A percentile compares a stretch with the other conserved stretches of the same genome.
These are phyloP conservation scores for Stenolophus ochropezus DNA, from an alignment of 2,888 invertebrate genomes.

Conservation along the genomic window DNA sequence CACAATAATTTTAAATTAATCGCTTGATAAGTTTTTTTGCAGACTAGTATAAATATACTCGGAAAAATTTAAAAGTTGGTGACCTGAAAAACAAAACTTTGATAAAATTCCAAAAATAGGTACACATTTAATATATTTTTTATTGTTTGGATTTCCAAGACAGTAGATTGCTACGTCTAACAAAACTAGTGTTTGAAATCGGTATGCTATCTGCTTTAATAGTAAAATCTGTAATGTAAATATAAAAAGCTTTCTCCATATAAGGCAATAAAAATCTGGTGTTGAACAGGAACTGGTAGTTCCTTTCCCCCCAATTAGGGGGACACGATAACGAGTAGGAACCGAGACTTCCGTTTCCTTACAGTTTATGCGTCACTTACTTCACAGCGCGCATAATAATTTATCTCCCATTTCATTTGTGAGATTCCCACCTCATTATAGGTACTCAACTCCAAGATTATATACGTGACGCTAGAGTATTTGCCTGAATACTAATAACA, in stretches of 20 bases:
- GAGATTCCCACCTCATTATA: constrained; percentile 14
- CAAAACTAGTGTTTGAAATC: not conserved
- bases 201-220: no score
- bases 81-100: no score
- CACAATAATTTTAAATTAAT: not conserved
- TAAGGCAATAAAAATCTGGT: not conserved
- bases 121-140: no score
- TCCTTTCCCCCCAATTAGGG: not conserved
- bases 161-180: no score
- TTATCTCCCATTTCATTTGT: constrained; percentile 12
- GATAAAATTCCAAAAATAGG: no score
- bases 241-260: not conserved
- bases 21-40: not conserved
- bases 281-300: not conserved
- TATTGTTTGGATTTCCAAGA: no score
- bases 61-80: not conserved
- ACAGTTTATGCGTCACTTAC: constrained; percentile 26
- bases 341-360: constrained; percentile 44
- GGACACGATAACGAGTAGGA: constrained; percentile 30
- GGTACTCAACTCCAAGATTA: constrained; percentile 6
- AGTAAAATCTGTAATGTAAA: no score
- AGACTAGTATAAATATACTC: not conserved
- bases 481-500: not conserved
- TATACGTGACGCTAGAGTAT: not conserved
- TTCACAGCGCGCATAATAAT: constrained; percentile 37